These are phyloP conservation scores for Drosophila quinaria DNA, from an alignment of 2,888 invertebrate species.

Conservation along the genomic window DNA sequence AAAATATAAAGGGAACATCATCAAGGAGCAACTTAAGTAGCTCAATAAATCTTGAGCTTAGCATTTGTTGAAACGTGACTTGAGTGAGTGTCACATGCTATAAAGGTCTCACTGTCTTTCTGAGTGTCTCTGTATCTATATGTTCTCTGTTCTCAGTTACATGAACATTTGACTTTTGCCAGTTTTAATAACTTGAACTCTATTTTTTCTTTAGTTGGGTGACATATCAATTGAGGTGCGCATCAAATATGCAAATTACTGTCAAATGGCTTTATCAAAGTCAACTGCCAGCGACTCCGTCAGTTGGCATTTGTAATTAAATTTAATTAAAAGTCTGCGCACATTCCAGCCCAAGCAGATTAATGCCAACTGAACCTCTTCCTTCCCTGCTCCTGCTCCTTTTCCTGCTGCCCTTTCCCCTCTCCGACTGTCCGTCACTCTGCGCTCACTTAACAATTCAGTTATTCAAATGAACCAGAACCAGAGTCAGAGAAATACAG, in stretches of 20 bases:
- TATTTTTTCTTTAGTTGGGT: conserved; percentile 4
- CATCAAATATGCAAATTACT: conserved; percentile 59
- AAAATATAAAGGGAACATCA: conserved; percentile 46
- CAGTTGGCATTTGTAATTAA: conserved; percentile 74
- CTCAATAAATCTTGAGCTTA: conserved; percentile 77
- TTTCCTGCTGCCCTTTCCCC: not conserved
- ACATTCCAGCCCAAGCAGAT: conserved; percentile 60
- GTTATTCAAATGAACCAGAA: conserved; percentile 70
- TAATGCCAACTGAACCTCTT: conserved; percentile 53
- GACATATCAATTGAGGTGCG: conserved; percentile 52
- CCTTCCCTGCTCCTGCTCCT: not conserved
- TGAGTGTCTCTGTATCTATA: conserved; percentile 10
- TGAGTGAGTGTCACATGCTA: conserved; percentile 66
- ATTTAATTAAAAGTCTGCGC: conserved; percentile 77
- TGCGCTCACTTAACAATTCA: conserved; percentile 73
- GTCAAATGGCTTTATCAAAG: conserved; percentile 56
- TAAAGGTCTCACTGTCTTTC: conserved; percentile 36
- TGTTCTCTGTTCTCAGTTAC: conserved; percentile 49
- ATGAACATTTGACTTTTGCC: conserved; percentile 40
- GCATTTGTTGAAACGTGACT: conserved; percentile 77
- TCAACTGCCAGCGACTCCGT: conserved; percentile 38
- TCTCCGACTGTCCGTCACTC: conserved; percentile 50
- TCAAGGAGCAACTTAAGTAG: conserved; percentile 73
- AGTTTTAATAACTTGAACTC: conserved; percentile 47
- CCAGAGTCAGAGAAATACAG: conserved; percentile 14